Percentiles rank a stretch among this genome's conserved stretches.
Evolutionary conservation across 2,113 vertebrate species (phyloP).

Genomic region (Phalacrocorax carbo): DNA sequence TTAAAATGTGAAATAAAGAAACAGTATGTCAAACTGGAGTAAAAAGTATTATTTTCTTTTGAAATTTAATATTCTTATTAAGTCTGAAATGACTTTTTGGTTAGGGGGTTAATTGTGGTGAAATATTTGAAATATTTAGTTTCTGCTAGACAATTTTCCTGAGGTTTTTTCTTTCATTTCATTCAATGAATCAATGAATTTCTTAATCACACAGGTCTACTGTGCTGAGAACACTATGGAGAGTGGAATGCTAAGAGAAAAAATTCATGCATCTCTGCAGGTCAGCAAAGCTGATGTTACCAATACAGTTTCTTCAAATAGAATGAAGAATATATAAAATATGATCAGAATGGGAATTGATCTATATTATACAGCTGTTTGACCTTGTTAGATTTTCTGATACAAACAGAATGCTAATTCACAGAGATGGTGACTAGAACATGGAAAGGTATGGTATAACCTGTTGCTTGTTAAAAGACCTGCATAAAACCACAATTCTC

Average conservation of each 20-base stretch:
- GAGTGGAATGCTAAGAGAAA: not conserved
- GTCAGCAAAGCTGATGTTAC: not conserved
- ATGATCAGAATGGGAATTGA: not conserved
- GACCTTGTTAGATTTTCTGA: not conserved
- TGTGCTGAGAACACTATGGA: not conserved
- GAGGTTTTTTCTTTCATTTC: not conserved
- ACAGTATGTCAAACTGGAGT: not conserved
- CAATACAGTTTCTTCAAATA: not conserved
- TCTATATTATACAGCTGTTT: not conserved
- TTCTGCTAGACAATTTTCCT: not conserved
- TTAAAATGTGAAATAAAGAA: not conserved
- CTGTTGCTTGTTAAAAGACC: not conserved
- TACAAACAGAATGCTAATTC: not conserved
- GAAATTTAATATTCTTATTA: not conserved
- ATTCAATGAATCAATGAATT: not conserved
- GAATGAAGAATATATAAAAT: not conserved
- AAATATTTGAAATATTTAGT: not conserved
- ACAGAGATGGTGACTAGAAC: not conserved
- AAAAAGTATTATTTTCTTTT: not conserved
- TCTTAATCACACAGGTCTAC: not conserved
- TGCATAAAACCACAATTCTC: not conserved
- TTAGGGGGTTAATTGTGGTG: not conserved
- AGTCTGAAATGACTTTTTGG: not conserved
- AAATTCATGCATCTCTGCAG: not conserved
- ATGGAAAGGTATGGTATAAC: not conserved